Evolutionary conservation across 2,888 invertebrate species (phyloP).

Genomic region (Scaptomyza parva): DNA sequence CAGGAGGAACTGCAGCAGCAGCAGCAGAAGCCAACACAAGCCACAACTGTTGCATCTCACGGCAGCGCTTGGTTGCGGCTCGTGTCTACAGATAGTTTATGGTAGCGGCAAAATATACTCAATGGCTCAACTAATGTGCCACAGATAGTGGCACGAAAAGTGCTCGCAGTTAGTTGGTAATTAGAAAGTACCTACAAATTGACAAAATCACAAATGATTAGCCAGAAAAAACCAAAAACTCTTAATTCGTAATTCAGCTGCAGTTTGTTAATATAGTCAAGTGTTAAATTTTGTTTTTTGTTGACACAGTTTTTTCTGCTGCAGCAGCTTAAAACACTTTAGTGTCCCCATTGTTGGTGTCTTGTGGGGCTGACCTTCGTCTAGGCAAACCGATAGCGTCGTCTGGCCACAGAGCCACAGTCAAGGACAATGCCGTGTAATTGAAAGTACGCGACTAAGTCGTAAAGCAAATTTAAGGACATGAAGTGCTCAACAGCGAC

Average conservation of each 20-base stretch:
- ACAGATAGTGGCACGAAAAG: conserved; percentile 61
- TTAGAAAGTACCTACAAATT: conserved; percentile 74
- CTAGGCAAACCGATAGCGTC: conserved; percentile 15
- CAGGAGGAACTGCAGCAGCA: conserved; percentile 23
- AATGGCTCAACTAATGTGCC: conserved; percentile 77
- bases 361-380: conserved; percentile 58
- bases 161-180: conserved; percentile 49
- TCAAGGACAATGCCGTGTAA: conserved; percentile 74
- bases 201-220: conserved; percentile 43
- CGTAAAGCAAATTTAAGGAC: conserved; percentile 74
- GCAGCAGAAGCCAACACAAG: background rate
- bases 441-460: conserved; percentile 73
- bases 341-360: conserved; percentile 17
- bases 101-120: conserved; percentile 69
- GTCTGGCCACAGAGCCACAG: conserved; percentile 5
- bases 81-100: conserved; percentile 70
- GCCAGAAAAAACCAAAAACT: no score
- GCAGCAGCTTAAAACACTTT: conserved; percentile 53
- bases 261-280: conserved; percentile 2
- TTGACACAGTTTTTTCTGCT: conserved; percentile 43
- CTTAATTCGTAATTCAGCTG: conserved; percentile 6
- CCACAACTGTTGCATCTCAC: conserved; percentile 41
- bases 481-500: conserved; percentile 53
- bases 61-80: conserved; percentile 27
- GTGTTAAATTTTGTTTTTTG: conserved; percentile 17